Conservation (phyloP, 2,113 vertebrate genomes). For the Mesembrinibis cayennensis region DNA sequence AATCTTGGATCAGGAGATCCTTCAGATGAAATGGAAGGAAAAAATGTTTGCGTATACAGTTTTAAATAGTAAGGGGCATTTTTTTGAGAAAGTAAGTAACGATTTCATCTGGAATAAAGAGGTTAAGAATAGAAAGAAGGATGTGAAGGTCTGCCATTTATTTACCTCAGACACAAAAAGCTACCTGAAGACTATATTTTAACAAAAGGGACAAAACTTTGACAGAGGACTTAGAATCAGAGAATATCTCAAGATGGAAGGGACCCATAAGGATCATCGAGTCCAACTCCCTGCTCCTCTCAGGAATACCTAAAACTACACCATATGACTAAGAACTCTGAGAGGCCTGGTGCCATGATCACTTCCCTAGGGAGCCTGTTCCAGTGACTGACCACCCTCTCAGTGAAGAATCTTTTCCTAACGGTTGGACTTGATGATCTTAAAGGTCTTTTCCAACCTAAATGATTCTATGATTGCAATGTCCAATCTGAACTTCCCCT, state of each 20-base stretch:
- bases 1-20: not conserved
- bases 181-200: not conserved
- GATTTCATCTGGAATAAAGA: not conserved
- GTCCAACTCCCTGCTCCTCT: not conserved
- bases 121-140: not conserved
- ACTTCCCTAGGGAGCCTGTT: not conserved
- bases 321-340: not conserved
- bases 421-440: not conserved
- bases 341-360: not conserved
- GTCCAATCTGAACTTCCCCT: not conserved
- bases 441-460: not conserved
- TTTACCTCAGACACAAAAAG: not conserved
- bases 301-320: not conserved
- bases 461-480: not conserved
- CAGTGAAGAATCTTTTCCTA: not conserved
- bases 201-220: not conserved
- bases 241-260: not conserved
- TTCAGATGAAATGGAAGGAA: not conserved
- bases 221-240: not conserved
- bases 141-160: not conserved
- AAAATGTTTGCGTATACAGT: not conserved
- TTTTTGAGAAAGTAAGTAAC: not conserved
- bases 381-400: not conserved
- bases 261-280: not conserved
- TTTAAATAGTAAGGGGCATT: not conserved